Evolutionary conservation across 2,113 vertebrate species (phyloP).

Genomic region (Anseranas semipalmata): DNA sequence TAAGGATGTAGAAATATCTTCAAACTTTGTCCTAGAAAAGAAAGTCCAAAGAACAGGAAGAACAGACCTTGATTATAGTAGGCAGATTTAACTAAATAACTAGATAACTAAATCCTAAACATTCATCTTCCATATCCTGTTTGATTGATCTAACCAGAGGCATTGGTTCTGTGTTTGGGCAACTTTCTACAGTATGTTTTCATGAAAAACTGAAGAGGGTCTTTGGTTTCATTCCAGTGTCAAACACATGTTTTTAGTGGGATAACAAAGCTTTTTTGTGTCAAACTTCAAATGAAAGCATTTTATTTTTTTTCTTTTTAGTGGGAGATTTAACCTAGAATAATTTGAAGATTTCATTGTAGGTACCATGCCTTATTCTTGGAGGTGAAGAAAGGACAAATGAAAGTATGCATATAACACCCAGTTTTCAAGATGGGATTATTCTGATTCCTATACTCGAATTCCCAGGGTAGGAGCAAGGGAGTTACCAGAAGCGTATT

Average conservation of each 20-base stretch:
- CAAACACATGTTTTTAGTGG: not conserved
- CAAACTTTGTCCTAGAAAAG: not conserved
- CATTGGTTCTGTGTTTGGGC: not conserved
- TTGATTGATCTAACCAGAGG: not conserved
- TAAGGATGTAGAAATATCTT: not conserved
- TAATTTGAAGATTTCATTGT: not conserved
- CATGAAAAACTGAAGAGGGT: not conserved
- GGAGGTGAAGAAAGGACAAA: not conserved
- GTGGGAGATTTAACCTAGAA: not conserved
- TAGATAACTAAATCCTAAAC: not conserved
- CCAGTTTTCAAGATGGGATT: not conserved
- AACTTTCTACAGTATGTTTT: not conserved
- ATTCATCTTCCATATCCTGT: not conserved
- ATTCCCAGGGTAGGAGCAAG: not conserved
- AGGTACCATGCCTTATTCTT: not conserved
- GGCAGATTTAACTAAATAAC: not conserved
- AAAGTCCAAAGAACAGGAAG: not conserved
- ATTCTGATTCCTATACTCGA: not conserved
- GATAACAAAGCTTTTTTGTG: not conserved
- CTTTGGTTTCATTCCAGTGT: not conserved
- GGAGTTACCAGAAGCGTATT: not conserved
- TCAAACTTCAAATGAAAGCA: not conserved
- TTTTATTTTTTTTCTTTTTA: not conserved
- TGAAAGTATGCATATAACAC: not conserved
- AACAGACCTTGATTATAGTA: not conserved